Percentiles rank a stretch among this genome's conserved stretches.
Conservation (phyloP, 2,797 vertebrate species). For the Halcyon badia region DNA sequence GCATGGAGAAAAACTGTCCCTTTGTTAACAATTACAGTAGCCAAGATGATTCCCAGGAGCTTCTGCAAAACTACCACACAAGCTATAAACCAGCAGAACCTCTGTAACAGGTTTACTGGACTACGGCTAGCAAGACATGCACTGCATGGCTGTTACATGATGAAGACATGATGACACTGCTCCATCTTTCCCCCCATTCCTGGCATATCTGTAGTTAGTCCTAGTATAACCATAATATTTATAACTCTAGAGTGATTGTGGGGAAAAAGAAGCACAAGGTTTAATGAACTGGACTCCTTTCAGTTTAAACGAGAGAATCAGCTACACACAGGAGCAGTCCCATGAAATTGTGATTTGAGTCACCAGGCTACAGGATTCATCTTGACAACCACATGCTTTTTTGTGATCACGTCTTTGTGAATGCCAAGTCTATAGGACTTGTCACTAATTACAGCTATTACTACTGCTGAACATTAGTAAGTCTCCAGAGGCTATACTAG, state of each 20-base stretch:
- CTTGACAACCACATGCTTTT: not conserved
- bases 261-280: not conserved
- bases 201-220: not conserved
- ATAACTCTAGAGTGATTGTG: not conserved
- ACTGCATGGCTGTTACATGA: not conserved
- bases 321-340: not conserved
- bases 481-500: not conserved
- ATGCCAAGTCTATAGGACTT: not conserved
- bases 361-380: not conserved
- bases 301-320: not conserved
- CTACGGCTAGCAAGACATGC: not conserved
- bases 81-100: not conserved
- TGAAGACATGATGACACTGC: no score
- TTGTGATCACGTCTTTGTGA: not conserved
- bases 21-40: not conserved
- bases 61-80: not conserved
- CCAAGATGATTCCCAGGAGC: not conserved
- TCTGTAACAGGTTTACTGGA: not conserved
- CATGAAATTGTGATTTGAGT: not conserved
- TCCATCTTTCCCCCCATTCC: not conserved
- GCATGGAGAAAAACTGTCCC: not conserved
- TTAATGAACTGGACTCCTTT: not conserved
- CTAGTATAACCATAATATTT: not conserved
- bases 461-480: not conserved
- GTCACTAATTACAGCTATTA: not conserved